Base-by-base conservation (phyloP, 92 coral and sea anemone genomes). In the Pocillopora meandrina region DNA sequence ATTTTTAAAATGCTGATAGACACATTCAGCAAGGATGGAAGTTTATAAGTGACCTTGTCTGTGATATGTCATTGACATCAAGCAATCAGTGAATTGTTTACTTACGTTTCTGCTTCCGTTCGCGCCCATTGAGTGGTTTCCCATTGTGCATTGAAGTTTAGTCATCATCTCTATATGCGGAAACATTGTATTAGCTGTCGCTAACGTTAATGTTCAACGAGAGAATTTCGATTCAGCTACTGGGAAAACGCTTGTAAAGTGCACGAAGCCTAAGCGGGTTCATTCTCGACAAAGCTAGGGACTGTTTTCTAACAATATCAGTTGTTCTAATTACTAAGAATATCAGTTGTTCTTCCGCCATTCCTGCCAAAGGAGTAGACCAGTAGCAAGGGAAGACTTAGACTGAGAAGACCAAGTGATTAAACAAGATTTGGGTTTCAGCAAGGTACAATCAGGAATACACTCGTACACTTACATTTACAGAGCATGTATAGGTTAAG, bases 61-160 rank as follows among this genome's bases (percentile, higher is more conserved):
- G 19, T 34, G 56, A 6, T 15, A 55, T 9, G 11, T 23, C 35
- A 1, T 57, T 26, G 26, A 26, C 23, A 71, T 70, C 36, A 17
- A 10, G 10, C 5, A 26, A 33, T 56, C 64, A 72, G 77, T 81
- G 85, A 81, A 71, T 77, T 81, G 76, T 71, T 81, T 70, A 70
- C 85, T 2, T 81, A 60, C 77, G 85, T 81, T 9, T 81, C 7
- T 35, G 19, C 47, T 81, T 81, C 85, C 85, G 85, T 71, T 60
- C 85, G 56, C 85, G 56, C 85, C 76, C 77, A 81, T n/a, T 34
- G 85, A 70, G 83, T 52, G 69, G 74, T 57, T 61, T 35, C 33
- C 15, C 47, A 61, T 16, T 68, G 20, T 70, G 76, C 85, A 14
- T 58, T 11, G 47, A 26, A 5, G 75, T 57, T 15, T 66, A 17